Conservation (phyloP, 2,888 invertebrate genomes). For the Noctua fimbriata region DNA sequence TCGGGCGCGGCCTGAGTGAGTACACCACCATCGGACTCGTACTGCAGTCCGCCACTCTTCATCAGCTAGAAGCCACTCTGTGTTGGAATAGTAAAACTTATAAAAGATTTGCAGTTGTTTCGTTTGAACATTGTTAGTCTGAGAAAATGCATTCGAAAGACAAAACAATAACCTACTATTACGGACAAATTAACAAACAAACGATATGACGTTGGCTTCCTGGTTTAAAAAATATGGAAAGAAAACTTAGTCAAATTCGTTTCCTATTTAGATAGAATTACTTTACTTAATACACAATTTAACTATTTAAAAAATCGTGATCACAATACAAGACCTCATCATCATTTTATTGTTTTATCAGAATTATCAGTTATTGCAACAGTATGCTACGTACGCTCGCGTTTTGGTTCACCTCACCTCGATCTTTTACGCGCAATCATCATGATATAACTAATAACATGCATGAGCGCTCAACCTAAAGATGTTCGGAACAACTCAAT, state of each 20-base stretch:
- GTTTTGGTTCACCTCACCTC: not conserved
- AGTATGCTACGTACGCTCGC: not conserved
- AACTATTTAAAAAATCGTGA: not conserved
- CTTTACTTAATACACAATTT: not conserved
- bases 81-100: not conserved
- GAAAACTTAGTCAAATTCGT: not conserved
- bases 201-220: too few species aligned
- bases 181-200: too few species aligned
- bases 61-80: constrained; percentile 84
- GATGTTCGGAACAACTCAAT: constrained; percentile 2
- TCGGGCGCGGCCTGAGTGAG: constrained; percentile 70
- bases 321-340: not conserved
- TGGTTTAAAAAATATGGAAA: not conserved
- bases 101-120: too few species aligned
- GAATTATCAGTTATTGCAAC: not conserved
- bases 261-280: not conserved
- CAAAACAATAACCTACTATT: too few species aligned
- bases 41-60: constrained; percentile 81
- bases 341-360: not conserved
- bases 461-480: constrained; percentile 12
- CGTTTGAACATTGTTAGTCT: not conserved
- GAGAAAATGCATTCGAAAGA: too few species aligned
- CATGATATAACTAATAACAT: constrained; percentile 2
- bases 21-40: constrained; percentile 84
- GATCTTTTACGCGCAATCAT: constrained; percentile 8